These are phyloP conservation scores for Proterorhinus semilunaris DNA, from an alignment of 2,113 vertebrate genomes.

Conservation along the genomic window DNA sequence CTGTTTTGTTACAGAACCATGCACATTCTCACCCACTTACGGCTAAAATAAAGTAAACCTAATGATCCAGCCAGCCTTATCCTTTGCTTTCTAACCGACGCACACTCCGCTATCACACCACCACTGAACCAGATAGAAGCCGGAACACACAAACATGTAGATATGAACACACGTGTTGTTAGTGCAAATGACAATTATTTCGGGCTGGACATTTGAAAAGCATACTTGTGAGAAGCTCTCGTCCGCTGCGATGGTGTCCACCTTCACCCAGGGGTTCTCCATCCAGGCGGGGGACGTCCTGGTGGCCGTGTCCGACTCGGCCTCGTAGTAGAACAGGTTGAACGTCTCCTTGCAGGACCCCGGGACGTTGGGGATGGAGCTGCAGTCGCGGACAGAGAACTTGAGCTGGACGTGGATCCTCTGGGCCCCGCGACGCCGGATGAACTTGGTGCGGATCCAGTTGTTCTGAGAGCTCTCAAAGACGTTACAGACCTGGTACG, in stretches of 20 bases:
- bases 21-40: no score
- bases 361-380: constrained; percentile 93
- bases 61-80: no score
- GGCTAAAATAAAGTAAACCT: no score
- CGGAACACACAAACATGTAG: no score
- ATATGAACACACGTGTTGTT: no score
- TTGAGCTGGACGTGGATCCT: constrained; percentile 98
- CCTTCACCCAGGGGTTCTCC: constrained; percentile 97
- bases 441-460: constrained; percentile 94
- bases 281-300: constrained; percentile 89
- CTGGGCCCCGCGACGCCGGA: constrained; percentile 85
- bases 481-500: constrained; percentile 97
- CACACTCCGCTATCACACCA: no score
- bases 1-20: no score
- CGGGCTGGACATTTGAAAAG: no score
- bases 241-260: constrained; percentile 93
- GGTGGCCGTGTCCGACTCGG: constrained; percentile 85
- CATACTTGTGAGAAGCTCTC: constrained; percentile 87
- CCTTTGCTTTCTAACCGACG: no score
- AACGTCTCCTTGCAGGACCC: constrained; percentile 98
- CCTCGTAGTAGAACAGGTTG: constrained; percentile 93
- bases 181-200: no score
- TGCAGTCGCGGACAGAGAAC: constrained; percentile 95
- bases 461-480: constrained; percentile 95
- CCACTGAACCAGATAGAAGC: no score